These are phyloP conservation scores for Philhelius pedissequus DNA, from an alignment of 2,888 invertebrate species.

Conservation along the genomic window DNA sequence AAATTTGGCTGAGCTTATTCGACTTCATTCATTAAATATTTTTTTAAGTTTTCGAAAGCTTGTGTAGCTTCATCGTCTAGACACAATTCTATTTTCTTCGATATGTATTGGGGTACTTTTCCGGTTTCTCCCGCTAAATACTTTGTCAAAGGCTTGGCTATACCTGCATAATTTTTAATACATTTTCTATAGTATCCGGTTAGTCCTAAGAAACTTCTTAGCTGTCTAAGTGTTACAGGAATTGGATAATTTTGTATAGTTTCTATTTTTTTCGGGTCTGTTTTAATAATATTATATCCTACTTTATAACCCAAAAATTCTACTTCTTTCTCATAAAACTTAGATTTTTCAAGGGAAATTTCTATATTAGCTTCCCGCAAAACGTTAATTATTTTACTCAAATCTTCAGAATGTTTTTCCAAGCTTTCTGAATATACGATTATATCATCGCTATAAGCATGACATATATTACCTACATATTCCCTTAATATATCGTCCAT, in stretches of 20 bases:
- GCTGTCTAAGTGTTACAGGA: neutral
- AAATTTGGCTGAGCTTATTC: constrained; percentile 1
- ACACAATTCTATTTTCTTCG: neutral
- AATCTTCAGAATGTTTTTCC: too few species aligned
- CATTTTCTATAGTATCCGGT: neutral
- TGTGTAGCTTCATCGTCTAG: neutral
- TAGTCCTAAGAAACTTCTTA: neutral
- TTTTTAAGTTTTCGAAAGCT: neutral
- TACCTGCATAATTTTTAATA: neutral
- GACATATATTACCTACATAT: too few species aligned
- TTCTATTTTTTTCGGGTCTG: neutral
- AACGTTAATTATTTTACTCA: too few species aligned
- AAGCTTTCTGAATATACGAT: too few species aligned
- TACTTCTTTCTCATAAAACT: neutral
- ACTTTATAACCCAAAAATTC: neutral
- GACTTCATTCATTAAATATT: neutral
- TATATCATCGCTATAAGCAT: too few species aligned
- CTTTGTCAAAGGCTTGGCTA: neutral
- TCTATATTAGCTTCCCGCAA: too few species aligned
- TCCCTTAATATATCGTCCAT: too few species aligned
- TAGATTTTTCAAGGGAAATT: neutral
- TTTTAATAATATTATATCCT: neutral
- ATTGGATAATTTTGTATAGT: neutral
- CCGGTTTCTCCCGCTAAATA: neutral
- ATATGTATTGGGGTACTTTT: neutral